Percentiles rank a stretch among this genome's conserved stretches.
Evolutionary conservation across 2,797 vertebrate genomes (phyloP).

Genomic region (Gallinago nigripennis): DNA sequence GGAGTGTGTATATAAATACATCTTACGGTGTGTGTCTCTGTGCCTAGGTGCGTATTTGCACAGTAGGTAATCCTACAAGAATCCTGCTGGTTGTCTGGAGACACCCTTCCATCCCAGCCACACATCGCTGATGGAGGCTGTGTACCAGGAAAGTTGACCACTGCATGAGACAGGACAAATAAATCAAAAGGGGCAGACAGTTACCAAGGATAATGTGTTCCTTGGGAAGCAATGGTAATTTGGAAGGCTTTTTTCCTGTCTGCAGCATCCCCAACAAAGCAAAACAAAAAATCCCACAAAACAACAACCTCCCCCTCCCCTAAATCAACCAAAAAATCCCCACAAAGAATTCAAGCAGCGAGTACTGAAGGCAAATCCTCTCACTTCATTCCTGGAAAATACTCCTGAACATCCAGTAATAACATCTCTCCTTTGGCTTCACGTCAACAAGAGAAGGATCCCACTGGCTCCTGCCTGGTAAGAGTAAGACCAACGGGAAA

Average conservation of each 20-base stretch:
- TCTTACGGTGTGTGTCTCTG: neutral
- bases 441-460: neutral
- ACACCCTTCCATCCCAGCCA: neutral
- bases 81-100: neutral
- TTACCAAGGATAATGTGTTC: neutral
- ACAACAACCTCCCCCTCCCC: no score
- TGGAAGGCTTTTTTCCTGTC: neutral
- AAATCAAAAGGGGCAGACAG: neutral
- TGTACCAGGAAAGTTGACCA: neutral
- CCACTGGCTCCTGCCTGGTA: neutral
- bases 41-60: neutral
- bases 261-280: neutral
- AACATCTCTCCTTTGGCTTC: constrained; percentile 1
- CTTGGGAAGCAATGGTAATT: neutral
- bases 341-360: neutral
- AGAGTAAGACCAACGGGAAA: neutral
- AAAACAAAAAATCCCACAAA: neutral
- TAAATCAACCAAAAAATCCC: neutral
- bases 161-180: neutral
- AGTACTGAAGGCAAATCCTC: neutral
- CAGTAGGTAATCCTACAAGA: neutral
- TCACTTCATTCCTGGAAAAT: neutral
- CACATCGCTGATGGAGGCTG: neutral
- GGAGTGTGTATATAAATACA: neutral
- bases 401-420: neutral